Conservation (phyloP, 2,888 invertebrate species). For the Entomobrya multifasciata region DNA sequence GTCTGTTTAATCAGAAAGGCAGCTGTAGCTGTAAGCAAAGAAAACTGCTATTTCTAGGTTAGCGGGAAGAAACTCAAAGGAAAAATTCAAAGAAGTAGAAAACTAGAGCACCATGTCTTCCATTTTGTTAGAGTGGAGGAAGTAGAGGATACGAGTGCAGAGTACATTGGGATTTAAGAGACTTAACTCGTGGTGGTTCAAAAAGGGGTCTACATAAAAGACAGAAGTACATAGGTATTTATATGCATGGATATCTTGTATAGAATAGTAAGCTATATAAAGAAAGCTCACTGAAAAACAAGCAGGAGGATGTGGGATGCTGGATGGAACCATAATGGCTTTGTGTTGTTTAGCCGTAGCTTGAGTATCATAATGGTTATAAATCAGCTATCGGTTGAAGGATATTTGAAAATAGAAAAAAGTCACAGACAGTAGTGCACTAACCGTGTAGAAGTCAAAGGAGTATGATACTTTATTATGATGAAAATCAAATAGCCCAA, state of each 20-base stretch:
- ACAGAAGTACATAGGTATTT: too few relatives aligned
- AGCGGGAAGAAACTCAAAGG: background rate
- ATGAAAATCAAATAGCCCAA: too few relatives aligned
- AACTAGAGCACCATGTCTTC: conserved; percentile 7
- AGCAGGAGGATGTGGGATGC: too few relatives aligned
- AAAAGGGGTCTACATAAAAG: background rate
- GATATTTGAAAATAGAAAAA: conserved; percentile 52
- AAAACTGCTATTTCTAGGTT: conserved; percentile 25
- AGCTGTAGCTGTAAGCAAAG: conserved; percentile 14
- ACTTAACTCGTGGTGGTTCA: conserved; percentile 48
- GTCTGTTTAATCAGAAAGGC: background rate
- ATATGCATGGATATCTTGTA: background rate
- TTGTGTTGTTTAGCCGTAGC: conserved; percentile 25
- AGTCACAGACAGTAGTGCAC: too few relatives aligned
- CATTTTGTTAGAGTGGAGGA: conserved; percentile 3
- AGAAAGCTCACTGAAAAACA: too few relatives aligned
- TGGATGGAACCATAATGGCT: conserved; percentile 7
- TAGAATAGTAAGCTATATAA: too few relatives aligned
- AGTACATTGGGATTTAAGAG: conserved; percentile 47
- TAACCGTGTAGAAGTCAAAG: too few relatives aligned
- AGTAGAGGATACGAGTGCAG: background rate
- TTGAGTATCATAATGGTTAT: conserved; percentile 67
- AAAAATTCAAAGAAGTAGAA: background rate
- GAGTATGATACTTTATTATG: too few relatives aligned
- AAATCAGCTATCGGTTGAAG: conserved; percentile 75